Evolutionary conservation across 2,113 vertebrate species (phyloP).

Genomic region (Tinamus guttatus): DNA sequence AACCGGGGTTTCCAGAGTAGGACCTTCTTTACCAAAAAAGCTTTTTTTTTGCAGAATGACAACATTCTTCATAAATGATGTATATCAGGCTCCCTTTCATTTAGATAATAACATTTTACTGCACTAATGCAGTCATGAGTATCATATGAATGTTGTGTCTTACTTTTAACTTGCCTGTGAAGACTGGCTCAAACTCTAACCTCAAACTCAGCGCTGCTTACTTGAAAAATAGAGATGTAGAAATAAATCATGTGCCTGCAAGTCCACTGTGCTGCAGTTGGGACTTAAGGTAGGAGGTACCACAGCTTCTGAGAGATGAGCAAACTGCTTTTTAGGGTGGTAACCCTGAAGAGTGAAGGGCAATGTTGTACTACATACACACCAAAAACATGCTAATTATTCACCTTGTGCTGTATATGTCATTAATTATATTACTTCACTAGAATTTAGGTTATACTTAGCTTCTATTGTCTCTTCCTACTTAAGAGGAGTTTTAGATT

Average conservation of each 20-base stretch:
- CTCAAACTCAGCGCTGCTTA: background rate
- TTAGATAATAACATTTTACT: rapidly evolving
- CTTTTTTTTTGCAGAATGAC: background rate
- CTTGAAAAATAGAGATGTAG: background rate
- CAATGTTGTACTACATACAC: background rate
- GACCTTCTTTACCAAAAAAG: background rate
- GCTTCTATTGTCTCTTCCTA: background rate
- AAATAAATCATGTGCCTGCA: background rate
- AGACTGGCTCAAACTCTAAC: background rate
- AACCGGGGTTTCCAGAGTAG: background rate
- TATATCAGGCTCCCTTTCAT: background rate
- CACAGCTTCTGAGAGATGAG: rapidly evolving
- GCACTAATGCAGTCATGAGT: rapidly evolving
- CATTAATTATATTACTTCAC: background rate
- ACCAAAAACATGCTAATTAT: background rate
- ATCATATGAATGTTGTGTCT: background rate
- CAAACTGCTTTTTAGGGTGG: background rate
- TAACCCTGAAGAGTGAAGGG: background rate
- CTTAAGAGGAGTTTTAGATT: background rate
- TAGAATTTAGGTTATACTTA: background rate
- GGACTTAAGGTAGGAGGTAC: background rate
- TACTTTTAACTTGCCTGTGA: background rate
- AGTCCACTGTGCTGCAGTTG: background rate
- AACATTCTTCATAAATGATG: background rate
- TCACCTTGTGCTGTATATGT: background rate